phyloP scores from a whole-genome alignment of 2,888 invertebrate species.

The Muscina levida region DNA sequence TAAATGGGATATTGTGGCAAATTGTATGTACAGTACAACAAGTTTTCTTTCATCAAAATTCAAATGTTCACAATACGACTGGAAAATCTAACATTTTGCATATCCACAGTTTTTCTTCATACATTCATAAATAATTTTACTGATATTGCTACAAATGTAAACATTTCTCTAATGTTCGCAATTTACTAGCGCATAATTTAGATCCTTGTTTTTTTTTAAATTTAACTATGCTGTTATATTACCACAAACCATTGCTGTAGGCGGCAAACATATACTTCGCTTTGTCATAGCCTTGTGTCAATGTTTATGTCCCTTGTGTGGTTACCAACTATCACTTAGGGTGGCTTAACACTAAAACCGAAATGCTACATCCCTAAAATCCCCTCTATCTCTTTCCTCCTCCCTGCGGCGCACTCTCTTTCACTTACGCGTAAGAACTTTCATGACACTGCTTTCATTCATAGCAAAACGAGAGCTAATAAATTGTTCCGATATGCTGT shows the following conservation, averaged over 20 bases:
- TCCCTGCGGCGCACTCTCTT: neutral
- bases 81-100: too few species aligned
- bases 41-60: too few species aligned
- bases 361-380: conserved; percentile 54
- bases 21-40: too few species aligned
- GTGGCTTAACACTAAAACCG: conserved; percentile 56
- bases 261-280: neutral
- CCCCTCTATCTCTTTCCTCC: conserved; percentile 1
- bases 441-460: conserved; percentile 32
- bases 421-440: neutral
- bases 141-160: too few species aligned
- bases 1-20: too few species aligned
- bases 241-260: neutral
- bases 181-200: too few species aligned
- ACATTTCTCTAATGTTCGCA: too few species aligned
- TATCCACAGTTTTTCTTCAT: too few species aligned
- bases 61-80: too few species aligned
- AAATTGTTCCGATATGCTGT: conserved; percentile 57
- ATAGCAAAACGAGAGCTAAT: conserved; percentile 45
- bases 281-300: conserved; percentile 44
- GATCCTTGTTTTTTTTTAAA: too few species aligned
- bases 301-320: conserved; percentile 49
- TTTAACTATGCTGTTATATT: too few species aligned
- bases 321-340: conserved; percentile 61
- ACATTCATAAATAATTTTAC: too few species aligned